Evolutionary conservation across 2,888 invertebrate species (phyloP), one percentile per base, ranked within the genome.

Genomic region (Megaustenia siamemsis): DNA sequence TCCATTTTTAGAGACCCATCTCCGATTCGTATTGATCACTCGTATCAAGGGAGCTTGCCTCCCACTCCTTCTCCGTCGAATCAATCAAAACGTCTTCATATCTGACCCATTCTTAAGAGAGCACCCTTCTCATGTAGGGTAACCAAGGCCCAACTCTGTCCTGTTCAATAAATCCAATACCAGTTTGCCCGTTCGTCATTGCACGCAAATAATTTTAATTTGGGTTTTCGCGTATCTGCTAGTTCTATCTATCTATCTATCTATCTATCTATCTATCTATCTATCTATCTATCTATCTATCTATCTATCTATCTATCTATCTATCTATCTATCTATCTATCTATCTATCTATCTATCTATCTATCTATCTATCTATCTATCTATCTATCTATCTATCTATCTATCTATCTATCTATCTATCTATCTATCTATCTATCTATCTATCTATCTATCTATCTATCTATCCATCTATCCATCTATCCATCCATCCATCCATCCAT

Each of bases 191-290:
- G n/a, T n/a, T n/a, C n/a, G n/a, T n/a, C n/a, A n/a, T n/a, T n/a
- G n/a, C n/a, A n/a, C n/a, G n/a, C n/a, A n/a, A n/a, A n/a, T n/a
- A n/a, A n/a, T n/a, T n/a, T n/a, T n/a, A n/a, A n/a, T n/a, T n/a
- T n/a, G n/a, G n/a, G n/a, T n/a, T n/a, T n/a, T n/a, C n/a, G n/a
- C n/a, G n/a, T n/a, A n/a, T n/a, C n/a, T n/a, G n/a, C n/a, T n/a
- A 3, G 21, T 53, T 21, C 53, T 53, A 53, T 53, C 53, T 53
- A 53, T 53, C 53, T 53, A 53, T 53, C 53, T 53, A 53, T 53
- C 53, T 53, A 53, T 53, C 53, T 53, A 53, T 53, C 53, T 53
- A 53, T 53, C 53, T 53, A 53, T 53, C 53, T 53, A 53, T 53
- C 53, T 53, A 53, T 53, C 53, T 53, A 53, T 53, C 53, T 53